A percentile compares a stretch with the other conserved stretches of the same genome.
Evolutionary conservation across 2,888 invertebrate genomes (phyloP).

Genomic region (Caenorhabditis uteleia): DNA sequence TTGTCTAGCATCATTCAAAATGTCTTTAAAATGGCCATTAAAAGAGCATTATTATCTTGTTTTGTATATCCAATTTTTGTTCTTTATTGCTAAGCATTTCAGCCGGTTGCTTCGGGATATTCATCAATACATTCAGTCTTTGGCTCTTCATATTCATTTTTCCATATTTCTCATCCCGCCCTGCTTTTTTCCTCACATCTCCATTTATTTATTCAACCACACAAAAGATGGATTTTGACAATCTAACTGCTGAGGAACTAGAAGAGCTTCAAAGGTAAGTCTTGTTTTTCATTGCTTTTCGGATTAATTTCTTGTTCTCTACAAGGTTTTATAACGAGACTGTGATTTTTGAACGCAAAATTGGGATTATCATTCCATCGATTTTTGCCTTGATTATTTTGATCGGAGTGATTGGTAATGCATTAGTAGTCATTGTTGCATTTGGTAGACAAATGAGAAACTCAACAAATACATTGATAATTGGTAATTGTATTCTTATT

Average conservation of each 20-base stretch:
- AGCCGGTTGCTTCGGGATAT: too few relatives aligned
- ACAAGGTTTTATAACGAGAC: constrained; percentile 61
- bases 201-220: constrained; percentile 1
- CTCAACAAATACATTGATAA: constrained; percentile 88
- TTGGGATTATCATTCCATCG: constrained; percentile 63
- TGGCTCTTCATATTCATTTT: too few relatives aligned
- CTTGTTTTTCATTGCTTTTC: not conserved
- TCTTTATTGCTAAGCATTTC: too few relatives aligned
- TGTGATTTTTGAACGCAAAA: constrained; percentile 57
- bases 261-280: constrained; percentile 27
- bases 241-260: constrained; percentile 24
- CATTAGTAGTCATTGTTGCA: constrained; percentile 86
- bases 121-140: too few relatives aligned
- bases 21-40: too few relatives aligned
- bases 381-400: constrained; percentile 85
- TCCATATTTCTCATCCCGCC: too few relatives aligned
- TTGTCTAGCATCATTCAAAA: too few relatives aligned
- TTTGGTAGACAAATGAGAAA: constrained; percentile 90
- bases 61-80: too few relatives aligned
- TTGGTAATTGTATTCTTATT: constrained; percentile 69
- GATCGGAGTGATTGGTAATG: constrained; percentile 87
- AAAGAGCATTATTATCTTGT: too few relatives aligned
- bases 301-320: not conserved
- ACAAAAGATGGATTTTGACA: constrained; percentile 31
- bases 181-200: not conserved